Base-by-base conservation (phyloP, 2,797 vertebrate genomes). In the Muscicapa comitata region DNA sequence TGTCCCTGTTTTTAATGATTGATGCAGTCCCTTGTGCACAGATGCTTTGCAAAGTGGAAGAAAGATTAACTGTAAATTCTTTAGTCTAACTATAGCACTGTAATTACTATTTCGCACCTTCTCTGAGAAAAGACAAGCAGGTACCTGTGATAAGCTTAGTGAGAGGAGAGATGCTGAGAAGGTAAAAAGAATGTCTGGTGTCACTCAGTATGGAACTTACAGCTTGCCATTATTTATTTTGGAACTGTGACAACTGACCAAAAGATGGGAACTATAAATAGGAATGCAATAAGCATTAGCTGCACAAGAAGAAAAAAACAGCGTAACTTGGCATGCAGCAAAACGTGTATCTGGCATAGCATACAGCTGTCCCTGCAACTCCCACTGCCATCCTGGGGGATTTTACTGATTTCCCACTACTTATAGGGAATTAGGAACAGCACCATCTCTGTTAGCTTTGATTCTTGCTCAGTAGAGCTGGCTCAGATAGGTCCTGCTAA, bases 231-330 rank as follows among this genome's bases (percentile, higher is more conserved):
- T 71, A 74, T 90, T 86, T 93, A 40, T 77, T 88, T 88, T 92
- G 95, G 89, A 96, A 38, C 59, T 50, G 84, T 71, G 89, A 79
- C 86, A 93, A 76, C 25, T 66, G 80, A 87, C 75, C 1, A 0
- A 94, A 89, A 87, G 57, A 87, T 31, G 31, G 67, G 33, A 53
- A 48, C 84, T 92, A 92, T 79, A 91, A 96, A 89, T 79, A 93
- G 88, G 84, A 91, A 94, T 65, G 81, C 37, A 66, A 68, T 19
- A n/a, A 87, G 38, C 33, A 91, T 79, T 86, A 85, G 62, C 59
- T 76, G 55, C 0, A 0, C 33, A 59, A 71, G 78, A 70, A 95
- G 48, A 51, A 74, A 76, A 92, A 91, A 50, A 21, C 26, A 73
- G n/a, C 8, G 3, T 38, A 59, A 85, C 13, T 48, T 67, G 67